phyloP scores from a whole-genome alignment of 2,797 vertebrate species.

The Amniataba percoides region DNA sequence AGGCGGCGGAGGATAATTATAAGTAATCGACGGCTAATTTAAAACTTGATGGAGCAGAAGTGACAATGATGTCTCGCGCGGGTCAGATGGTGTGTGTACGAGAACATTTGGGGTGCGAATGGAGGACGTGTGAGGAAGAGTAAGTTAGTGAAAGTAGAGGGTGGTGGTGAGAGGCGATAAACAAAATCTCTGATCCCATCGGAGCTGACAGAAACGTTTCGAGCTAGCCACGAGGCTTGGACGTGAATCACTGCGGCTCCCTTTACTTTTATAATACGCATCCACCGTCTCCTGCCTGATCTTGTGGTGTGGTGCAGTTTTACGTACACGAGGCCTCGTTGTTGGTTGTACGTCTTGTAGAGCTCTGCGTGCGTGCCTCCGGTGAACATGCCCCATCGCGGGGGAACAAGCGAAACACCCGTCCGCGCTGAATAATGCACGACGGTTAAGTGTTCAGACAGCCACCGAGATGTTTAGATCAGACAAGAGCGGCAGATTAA shows the following conservation, averaged over 20 bases:
- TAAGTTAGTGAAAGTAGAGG: slow-evolving; percentile 10
- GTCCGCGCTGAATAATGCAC: slow-evolving; percentile 27
- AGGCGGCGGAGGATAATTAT: slow-evolving; percentile 29
- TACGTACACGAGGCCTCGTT: slow-evolving; percentile 19
- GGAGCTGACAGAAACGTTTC: slow-evolving; percentile 32
- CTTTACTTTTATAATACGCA: slow-evolving; percentile 41
- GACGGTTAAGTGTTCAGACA: slow-evolving; percentile 20
- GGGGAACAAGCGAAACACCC: slow-evolving; percentile 26
- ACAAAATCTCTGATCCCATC: slow-evolving; percentile 42
- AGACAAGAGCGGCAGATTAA: slow-evolving; percentile 25
- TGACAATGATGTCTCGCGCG: slow-evolving; percentile 39
- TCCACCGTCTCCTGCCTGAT: slow-evolving; percentile 34
- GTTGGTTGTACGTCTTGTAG: slow-evolving; percentile 12
- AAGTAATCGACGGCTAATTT: slow-evolving; percentile 38
- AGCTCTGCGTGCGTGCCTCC: slow-evolving; percentile 6
- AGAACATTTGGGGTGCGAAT: slow-evolving; percentile 44
- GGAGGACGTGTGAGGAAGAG: slow-evolving; percentile 42
- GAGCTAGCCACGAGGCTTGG: slow-evolving; percentile 38
- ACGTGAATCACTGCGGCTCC: slow-evolving; percentile 36
- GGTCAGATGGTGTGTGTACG: slow-evolving; percentile 55
- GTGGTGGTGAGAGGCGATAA: slow-evolving; percentile 15
- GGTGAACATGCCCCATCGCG: slow-evolving; percentile 13
- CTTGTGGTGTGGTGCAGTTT: not conserved
- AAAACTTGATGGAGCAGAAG: slow-evolving; percentile 45
- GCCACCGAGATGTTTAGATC: slow-evolving; percentile 34